These are phyloP conservation scores for Delphinus delphis DNA, from an alignment of 2,113 vertebrate species.

Conservation along the genomic window DNA sequence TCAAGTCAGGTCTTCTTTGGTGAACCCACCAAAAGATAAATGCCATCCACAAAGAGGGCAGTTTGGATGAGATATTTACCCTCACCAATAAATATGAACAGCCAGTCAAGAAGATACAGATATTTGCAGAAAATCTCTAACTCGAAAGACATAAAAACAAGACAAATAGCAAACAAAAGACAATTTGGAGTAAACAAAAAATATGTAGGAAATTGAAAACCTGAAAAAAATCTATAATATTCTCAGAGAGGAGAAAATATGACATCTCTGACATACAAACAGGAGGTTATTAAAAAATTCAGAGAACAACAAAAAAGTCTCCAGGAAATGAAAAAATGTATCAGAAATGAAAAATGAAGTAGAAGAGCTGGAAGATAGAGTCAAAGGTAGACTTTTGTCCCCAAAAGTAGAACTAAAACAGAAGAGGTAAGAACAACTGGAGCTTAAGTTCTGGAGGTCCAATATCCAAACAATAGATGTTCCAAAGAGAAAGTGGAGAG, in stretches of 20 bases:
- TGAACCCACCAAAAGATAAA: background rate
- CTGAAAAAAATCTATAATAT: background rate
- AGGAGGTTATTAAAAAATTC: background rate
- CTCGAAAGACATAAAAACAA: background rate
- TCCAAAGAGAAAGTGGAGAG: background rate
- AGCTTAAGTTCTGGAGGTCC: background rate
- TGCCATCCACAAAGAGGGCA: background rate
- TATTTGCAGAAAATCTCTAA: background rate
- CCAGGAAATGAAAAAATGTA: background rate
- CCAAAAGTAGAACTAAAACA: background rate
- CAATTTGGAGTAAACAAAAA: background rate
- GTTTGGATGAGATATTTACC: background rate
- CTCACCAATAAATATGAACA: background rate
- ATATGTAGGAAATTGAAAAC: background rate
- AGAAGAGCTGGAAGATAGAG: background rate
- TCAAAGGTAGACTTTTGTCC: background rate
- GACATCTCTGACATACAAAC: background rate
- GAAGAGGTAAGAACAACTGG: background rate
- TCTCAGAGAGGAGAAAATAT: background rate
- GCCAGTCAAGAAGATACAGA: background rate
- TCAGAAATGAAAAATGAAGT: background rate
- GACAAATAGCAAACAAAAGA: background rate
- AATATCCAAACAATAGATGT: background rate
- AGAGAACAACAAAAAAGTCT: background rate
- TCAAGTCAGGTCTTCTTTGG: background rate